Conservation (phyloP, 2,888 invertebrate species). For the Sepioteuthis lessoniana region DNA sequence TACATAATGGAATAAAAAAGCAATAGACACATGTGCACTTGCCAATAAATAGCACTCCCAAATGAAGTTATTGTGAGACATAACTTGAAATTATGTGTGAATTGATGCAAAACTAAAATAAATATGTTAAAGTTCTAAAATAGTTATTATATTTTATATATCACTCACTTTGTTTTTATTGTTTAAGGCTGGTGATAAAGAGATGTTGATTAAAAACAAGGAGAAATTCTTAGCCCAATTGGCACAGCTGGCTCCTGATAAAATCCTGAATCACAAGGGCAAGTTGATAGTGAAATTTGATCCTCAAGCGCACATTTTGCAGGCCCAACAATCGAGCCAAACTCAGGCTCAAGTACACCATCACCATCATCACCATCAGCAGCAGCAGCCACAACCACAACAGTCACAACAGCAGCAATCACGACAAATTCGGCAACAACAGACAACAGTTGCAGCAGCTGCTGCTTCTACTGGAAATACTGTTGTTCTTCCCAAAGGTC, state of each 20-base stretch:
- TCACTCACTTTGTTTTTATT: not conserved
- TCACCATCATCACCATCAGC: conserved; percentile 54
- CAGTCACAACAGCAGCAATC: conserved; percentile 35
- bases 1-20: too few species aligned
- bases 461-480: conserved; percentile 10
- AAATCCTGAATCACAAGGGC: conserved; percentile 66
- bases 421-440: conserved; percentile 43
- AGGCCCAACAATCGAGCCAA: conserved; percentile 48
- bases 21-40: too few species aligned
- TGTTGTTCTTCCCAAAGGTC: conserved; percentile 1
- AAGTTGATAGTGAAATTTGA: conserved; percentile 53
- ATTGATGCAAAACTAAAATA: not conserved
- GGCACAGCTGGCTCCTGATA: conserved; percentile 67
- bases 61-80: not conserved
- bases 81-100: not conserved
- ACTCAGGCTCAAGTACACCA: conserved; percentile 52
- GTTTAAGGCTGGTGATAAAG: conserved; percentile 75
- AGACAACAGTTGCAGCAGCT: not conserved
- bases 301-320: conserved; percentile 60
- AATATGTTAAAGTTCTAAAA: not conserved
- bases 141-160: not conserved
- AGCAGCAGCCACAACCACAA: not conserved
- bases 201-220: conserved; percentile 69
- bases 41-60: too few species aligned
- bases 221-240: conserved; percentile 66